Evolutionary conservation across 2,888 invertebrate genomes (phyloP), one percentile per base, ranked within the genome.

Genomic region (Archaeoteleia sp.): DNA sequence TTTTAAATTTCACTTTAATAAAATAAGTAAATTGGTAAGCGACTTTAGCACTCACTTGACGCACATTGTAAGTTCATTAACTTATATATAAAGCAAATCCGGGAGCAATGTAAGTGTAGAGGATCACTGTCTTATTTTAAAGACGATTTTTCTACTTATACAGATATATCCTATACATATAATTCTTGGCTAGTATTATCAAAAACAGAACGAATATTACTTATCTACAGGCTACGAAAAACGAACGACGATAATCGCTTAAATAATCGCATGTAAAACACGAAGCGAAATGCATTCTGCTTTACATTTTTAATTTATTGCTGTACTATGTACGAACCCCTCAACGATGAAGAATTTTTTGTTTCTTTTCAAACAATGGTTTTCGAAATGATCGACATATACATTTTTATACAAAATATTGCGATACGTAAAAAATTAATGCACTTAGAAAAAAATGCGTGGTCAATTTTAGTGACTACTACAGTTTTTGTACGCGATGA

Each of bases 151-250:
- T 62, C 55, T 68, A 68, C 46, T 55, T 65, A 29, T 60, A 48
- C 25, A 46, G 42, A 25, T 62, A 53, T 57, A 67, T 57, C 20
- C 57, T 63, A 58, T 53, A 58, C 62, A 54, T 62, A 51, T 42
- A 48, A 53, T 58, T 60, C 48, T 14, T 57, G 12, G 17, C 55
- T 63, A 62, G n/a, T 45, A 42, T 40, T 53, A 57, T 29, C 46
- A 58, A 39, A 63, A 62, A 53, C 54, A 43, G 23, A 68, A 65
- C 12, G 34, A 55, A 55, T 60, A 53, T 54, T 49, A 54, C 37
- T 48, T 53, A 53, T 63, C 60, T 68, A 62, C 58, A 58, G 42
- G 48, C 67, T 68, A 68, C 57, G 37, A 53, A 58, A 63, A 68
- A 68, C 54, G 49, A 68, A 68, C 60, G 60, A 60, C 54, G 60